phyloP scores from a whole-genome alignment of 2,113 vertebrate species.

The Mustelus asterias region DNA sequence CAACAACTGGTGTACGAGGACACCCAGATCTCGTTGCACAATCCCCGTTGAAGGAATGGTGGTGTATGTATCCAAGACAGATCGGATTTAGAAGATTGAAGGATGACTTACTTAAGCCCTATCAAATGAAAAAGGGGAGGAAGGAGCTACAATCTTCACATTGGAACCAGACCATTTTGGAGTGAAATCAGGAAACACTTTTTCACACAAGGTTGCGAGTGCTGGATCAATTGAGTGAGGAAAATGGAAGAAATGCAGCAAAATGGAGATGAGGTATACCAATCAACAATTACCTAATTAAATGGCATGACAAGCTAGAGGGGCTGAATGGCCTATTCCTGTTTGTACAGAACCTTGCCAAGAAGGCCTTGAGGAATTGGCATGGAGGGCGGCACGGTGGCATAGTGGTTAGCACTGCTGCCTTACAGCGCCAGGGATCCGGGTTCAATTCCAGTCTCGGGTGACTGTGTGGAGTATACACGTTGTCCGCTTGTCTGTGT shows the following conservation, averaged over 20 bases:
- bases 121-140: not conserved
- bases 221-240: not conserved
- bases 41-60: not conserved
- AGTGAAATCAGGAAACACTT: not conserved
- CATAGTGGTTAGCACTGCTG: no score
- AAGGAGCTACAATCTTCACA: not conserved
- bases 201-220: not conserved
- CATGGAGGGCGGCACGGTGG: no score
- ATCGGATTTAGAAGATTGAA: not conserved
- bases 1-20: no score
- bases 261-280: not conserved
- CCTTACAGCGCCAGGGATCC: no score
- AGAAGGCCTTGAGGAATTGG: not conserved
- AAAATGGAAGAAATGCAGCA: not conserved
- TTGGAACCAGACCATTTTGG: not conserved
- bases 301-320: not conserved
- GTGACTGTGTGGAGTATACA: no score
- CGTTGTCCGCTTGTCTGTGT: no score
- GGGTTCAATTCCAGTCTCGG: no score
- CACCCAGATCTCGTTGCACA: no score
- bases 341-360: not conserved
- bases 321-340: not conserved
- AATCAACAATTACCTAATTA: not conserved
- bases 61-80: not conserved
- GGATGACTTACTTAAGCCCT: not conserved